Evolutionary conservation across 1,140 invertebrate genomes (phyloP).

Genomic region (Diprion similis): DNA sequence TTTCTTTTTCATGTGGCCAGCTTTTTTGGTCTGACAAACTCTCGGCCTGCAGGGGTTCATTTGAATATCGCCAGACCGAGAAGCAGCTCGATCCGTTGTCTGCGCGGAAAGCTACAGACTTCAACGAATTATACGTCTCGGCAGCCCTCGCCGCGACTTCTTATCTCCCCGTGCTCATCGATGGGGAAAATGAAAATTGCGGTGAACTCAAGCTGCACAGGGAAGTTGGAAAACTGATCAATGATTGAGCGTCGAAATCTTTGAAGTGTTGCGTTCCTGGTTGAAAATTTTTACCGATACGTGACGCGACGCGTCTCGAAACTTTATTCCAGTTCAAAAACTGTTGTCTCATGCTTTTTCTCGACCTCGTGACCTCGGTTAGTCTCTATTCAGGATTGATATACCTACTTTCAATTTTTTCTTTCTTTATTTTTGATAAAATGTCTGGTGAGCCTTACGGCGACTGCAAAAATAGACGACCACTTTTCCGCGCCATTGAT

Average conservation of each 20-base stretch:
- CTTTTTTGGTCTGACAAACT: neutral
- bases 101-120: neutral
- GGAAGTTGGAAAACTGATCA: neutral
- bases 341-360: neutral
- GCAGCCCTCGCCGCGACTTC: neutral
- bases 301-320: neutral
- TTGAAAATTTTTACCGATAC: neutral
- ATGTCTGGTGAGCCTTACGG: too few species aligned
- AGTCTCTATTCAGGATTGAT: neutral
- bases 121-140: neutral
- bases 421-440: too few species aligned
- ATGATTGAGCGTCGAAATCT: neutral
- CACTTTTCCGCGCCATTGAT: too few species aligned
- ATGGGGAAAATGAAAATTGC: constrained; percentile 1
- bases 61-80: neutral
- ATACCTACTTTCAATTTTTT: neutral
- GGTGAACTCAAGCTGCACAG: neutral
- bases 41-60: neutral
- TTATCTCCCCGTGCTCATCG: neutral
- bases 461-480: too few species aligned
- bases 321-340: neutral
- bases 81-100: neutral
- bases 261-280: neutral
- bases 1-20: neutral
- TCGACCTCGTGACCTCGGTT: neutral